Conservation (phyloP, 2,797 vertebrate species). For the Pseudomugil gertrudae region DNA sequence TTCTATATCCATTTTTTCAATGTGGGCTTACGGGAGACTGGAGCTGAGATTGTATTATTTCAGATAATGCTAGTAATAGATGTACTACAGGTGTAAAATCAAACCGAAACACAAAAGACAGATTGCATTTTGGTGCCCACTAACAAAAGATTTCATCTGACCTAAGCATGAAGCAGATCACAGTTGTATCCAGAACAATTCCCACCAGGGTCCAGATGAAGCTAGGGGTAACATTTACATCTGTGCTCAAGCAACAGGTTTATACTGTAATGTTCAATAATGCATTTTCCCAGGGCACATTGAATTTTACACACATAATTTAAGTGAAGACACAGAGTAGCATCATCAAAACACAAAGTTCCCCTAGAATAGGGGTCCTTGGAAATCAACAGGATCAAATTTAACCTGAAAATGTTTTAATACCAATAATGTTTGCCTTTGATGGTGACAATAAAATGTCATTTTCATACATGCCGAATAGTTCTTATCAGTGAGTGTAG, state of each 20-base stretch:
- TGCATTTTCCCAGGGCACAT: slow-evolving; percentile 11
- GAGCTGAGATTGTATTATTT: background rate
- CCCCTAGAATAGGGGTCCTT: background rate
- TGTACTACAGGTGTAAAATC: background rate
- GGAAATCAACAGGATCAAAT: background rate
- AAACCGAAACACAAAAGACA: background rate
- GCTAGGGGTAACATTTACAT: slow-evolving; percentile 18
- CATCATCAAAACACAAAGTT: background rate
- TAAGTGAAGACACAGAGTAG: background rate
- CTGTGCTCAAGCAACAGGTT: slow-evolving; percentile 2
- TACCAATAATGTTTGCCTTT: background rate
- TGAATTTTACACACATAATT: slow-evolving; percentile 3
- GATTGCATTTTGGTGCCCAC: slow-evolving; percentile 8
- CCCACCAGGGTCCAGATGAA: background rate
- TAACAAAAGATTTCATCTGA: slow-evolving; percentile 20
- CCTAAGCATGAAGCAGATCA: slow-evolving; percentile 15
- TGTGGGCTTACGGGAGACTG: too few species aligned
- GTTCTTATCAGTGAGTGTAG: background rate
- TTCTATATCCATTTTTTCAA: too few species aligned
- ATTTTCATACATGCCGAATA: background rate
- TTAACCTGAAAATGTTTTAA: background rate
- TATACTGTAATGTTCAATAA: slow-evolving; percentile 19
- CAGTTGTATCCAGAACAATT: background rate
- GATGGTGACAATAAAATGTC: background rate
- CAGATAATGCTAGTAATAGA: background rate